Evolutionary conservation across 2,888 invertebrate genomes (phyloP).

Genomic region (Dione juno): DNA sequence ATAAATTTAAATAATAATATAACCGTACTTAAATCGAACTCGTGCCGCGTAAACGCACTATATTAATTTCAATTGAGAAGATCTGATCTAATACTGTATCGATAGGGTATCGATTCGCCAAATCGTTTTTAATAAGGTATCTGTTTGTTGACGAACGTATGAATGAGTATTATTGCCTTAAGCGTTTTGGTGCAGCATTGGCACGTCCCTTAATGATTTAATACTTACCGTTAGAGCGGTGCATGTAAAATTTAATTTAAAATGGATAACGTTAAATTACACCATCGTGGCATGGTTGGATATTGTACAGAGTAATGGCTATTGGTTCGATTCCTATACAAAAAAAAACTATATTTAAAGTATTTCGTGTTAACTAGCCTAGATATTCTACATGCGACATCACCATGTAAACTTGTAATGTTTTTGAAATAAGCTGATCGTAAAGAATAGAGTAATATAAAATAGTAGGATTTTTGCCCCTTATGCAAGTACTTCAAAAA

Average conservation of each 20-base stretch:
- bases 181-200: slow-evolving; percentile 70
- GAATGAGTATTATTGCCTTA: slow-evolving; percentile 81
- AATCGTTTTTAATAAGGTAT: slow-evolving; percentile 79
- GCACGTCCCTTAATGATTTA: slow-evolving; percentile 77
- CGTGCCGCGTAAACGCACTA: slow-evolving; percentile 60
- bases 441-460: too few species aligned
- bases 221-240: slow-evolving; percentile 40
- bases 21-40: slow-evolving; percentile 38
- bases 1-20: slow-evolving; percentile 65
- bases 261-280: slow-evolving; percentile 25
- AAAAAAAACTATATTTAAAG: neutral
- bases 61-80: slow-evolving; percentile 69
- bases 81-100: slow-evolving; percentile 49
- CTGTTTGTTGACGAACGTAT: slow-evolving; percentile 80
- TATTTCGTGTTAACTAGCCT: neutral
- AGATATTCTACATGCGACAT: too few species aligned
- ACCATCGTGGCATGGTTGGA: neutral
- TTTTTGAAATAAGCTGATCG: too few species aligned
- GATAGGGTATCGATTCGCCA: slow-evolving; percentile 63
- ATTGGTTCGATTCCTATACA: neutral
- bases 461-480: too few species aligned
- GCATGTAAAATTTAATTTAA: slow-evolving; percentile 30
- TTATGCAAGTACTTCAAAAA: too few species aligned
- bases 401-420: too few species aligned
- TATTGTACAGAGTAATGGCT: neutral